These are phyloP conservation scores for Monomorium pharaonis DNA, from an alignment of 1,140 invertebrate genomes.

Conservation along the genomic window DNA sequence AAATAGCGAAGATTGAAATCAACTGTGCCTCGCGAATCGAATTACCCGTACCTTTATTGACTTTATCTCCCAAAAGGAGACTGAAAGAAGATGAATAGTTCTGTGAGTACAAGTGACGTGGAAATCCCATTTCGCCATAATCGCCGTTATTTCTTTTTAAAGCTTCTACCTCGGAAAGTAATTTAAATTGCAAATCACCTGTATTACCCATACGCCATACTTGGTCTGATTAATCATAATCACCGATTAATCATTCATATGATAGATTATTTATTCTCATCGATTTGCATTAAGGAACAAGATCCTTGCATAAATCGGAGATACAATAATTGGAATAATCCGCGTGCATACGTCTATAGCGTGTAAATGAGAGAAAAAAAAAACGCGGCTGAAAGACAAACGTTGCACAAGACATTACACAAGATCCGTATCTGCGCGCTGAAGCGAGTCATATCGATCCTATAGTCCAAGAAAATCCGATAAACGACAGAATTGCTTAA, in stretches of 20 bases:
- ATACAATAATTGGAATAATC: conserved; percentile 22
- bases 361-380: not conserved
- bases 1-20: not conserved
- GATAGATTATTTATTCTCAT: not conserved
- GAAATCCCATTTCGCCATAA: not conserved
- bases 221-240: not conserved
- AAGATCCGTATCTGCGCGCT: not conserved
- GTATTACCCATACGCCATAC: not conserved
- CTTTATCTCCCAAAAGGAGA: not conserved
- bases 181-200: conserved; percentile 18
- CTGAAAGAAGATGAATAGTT: not conserved
- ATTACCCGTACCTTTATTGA: not conserved
- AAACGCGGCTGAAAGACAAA: not conserved
- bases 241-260: not conserved
- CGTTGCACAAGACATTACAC: conserved; percentile 7
- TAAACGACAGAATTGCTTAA: conserved; percentile 18
- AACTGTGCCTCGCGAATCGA: not conserved
- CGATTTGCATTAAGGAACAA: not conserved
- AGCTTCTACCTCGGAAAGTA: not conserved
- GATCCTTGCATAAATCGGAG: not conserved
- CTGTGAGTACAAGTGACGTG: not conserved
- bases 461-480: conserved; percentile 1
- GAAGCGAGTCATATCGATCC: conserved; percentile 6
- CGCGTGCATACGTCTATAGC: not conserved
- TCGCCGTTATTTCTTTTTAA: not conserved